phyloP scores from a whole-genome alignment of 2,888 invertebrate genomes.

The Patella caerulea region DNA sequence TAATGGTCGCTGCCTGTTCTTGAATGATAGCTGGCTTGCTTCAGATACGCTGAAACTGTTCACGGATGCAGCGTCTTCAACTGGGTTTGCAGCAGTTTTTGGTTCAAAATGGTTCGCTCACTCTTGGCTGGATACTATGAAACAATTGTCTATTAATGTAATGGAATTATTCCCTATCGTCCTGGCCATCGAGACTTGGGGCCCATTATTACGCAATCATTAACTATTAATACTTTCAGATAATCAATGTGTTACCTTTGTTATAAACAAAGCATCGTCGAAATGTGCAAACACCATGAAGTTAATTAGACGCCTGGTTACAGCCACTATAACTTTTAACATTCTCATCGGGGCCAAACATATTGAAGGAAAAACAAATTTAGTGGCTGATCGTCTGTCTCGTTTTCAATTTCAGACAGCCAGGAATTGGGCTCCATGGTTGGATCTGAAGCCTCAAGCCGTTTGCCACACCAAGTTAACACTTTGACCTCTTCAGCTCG shows the following conservation, averaged over 20 bases:
- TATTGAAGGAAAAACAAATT: conserved; percentile 7
- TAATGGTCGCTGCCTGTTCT: not conserved
- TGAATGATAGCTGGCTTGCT: not conserved
- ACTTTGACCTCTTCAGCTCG: not conserved
- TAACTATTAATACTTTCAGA: too few relatives aligned
- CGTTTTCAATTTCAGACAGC: conserved; percentile 10
- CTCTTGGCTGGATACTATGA: not conserved
- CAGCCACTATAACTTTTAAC: too few relatives aligned
- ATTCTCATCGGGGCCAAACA: not conserved
- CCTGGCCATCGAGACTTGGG: too few relatives aligned
- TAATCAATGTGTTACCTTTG: too few relatives aligned
- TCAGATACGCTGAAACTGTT: not conserved
- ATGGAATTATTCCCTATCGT: conserved; percentile 12
- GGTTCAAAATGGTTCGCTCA: conserved; percentile 10
- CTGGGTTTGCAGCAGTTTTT: conserved; percentile 13
- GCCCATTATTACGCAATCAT: too few relatives aligned
- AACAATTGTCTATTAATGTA: conserved; percentile 1
- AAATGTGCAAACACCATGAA: too few relatives aligned
- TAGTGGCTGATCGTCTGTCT: not conserved
- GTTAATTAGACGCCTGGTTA: too few relatives aligned
- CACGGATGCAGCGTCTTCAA: conserved; percentile 8
- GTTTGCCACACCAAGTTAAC: not conserved
- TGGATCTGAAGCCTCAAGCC: not conserved
- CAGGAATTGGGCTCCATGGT: conserved; percentile 5
- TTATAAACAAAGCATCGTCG: too few relatives aligned